Evolutionary conservation across 1,140 invertebrate genomes (phyloP), one percentile per base, ranked within the genome.

Genomic region (Adoxophyes honmai): DNA sequence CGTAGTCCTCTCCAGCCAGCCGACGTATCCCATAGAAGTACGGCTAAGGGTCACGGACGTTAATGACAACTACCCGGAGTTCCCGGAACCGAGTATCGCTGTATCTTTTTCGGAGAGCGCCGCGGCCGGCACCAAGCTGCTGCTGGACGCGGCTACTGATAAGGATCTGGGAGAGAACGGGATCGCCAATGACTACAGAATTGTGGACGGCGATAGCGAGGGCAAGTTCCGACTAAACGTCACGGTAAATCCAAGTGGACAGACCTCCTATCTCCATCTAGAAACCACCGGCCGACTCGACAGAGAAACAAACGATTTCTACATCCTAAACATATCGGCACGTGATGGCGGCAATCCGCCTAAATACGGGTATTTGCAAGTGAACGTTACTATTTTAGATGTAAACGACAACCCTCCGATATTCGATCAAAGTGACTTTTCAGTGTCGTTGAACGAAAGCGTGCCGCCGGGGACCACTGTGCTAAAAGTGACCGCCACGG

Each of bases 381-480:
- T 98, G n/a, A 97, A 97, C 79, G 95, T 98, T 7, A 95, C 94
- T 10, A 95, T 98, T 55, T 84, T 98, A 52, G 98, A 98, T 83
- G 96, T 97, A 0, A 98, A 99, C 77, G 97, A 99, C 78, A 98
- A 98, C 86, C 95, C 96, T 11, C 98, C 98, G 16, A 94, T 97
- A 51, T 98, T 98, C 68, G 95, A 96, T 75, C 96, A 97, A 74
- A 96, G 94, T 86, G 97, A 98, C 75, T 99, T 98, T 86, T 94
- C 94, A 39, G 96, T 98, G 0, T 95, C 94, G 7, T 71, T 99
- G 10, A 97, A 97, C 81, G 98, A 99, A 88, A 98, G 95, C 72
- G 95, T 96, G 1, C 92, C 94, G 1, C 93, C 94, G 0, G 96
- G 96, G n/a, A 97, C 95, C 0, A 92, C 91, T 5, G 96, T 99